phyloP scores from a whole-genome alignment of 2,888 invertebrate species.

The Archaeoteleia sp. region DNA sequence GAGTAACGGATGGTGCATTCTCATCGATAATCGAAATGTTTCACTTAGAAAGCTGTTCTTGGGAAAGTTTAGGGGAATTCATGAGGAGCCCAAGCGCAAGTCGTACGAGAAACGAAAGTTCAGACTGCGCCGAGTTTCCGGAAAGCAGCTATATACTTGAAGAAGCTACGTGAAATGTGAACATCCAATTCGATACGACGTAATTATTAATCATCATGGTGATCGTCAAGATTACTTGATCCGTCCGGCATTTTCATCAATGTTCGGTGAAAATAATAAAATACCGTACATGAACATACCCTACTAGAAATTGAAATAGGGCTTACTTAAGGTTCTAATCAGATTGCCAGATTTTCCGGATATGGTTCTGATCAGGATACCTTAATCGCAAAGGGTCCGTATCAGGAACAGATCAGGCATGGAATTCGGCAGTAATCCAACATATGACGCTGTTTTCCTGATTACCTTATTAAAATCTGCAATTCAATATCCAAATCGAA shows the following conservation, averaged over 20 bases:
- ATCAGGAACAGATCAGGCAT: too few species aligned
- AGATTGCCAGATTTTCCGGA: too few species aligned
- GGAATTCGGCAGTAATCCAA: too few species aligned
- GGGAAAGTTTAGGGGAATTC: constrained; percentile 44
- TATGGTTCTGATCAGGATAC: too few species aligned
- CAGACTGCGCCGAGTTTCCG: constrained; percentile 33
- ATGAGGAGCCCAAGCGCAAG: constrained; percentile 39
- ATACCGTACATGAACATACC: not conserved
- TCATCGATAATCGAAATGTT: constrained; percentile 50
- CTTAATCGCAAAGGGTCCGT: too few species aligned
- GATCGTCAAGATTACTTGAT: constrained; percentile 31
- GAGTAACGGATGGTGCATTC: constrained; percentile 35
- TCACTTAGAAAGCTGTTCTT: constrained; percentile 49
- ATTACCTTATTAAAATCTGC: too few species aligned
- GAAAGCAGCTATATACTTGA: constrained; percentile 13
- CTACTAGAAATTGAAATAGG: too few species aligned
- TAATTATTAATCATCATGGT: constrained; percentile 53
- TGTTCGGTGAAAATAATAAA: constrained; percentile 15
- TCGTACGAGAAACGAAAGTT: constrained; percentile 45
- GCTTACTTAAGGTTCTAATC: too few species aligned
- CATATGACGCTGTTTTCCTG: too few species aligned
- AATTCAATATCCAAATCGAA: too few species aligned
- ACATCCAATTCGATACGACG: constrained; percentile 43
- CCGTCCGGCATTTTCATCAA: constrained; percentile 14
- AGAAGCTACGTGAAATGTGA: constrained; percentile 37